Evolutionary conservation across 1,140 invertebrate species (phyloP).

Genomic region (Lepidostoma basale): DNA sequence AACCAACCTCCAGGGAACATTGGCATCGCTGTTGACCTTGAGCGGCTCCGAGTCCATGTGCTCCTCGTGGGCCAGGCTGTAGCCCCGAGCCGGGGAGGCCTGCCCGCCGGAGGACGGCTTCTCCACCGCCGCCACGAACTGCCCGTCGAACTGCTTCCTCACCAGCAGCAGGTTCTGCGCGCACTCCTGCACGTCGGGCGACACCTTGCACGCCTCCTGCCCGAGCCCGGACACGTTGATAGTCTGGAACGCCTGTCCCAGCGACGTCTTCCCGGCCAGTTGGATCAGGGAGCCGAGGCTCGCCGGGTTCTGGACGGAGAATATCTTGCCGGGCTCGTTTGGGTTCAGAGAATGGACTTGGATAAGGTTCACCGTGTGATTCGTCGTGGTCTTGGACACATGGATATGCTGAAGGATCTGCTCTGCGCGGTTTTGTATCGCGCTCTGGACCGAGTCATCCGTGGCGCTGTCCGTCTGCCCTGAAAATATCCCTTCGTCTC

Average conservation of each 20-base stretch:
- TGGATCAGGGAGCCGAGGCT: constrained; percentile 36
- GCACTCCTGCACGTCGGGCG: constrained; percentile 35
- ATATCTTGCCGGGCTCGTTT: constrained; percentile 40
- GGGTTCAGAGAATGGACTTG: constrained; percentile 42
- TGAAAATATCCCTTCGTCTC: constrained; percentile 35
- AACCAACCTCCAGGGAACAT: constrained; percentile 24
- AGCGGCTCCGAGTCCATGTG: neutral
- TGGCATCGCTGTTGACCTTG: constrained; percentile 27
- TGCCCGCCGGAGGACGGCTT: constrained; percentile 1
- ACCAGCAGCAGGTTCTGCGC: constrained; percentile 33
- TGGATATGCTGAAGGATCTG: constrained; percentile 36
- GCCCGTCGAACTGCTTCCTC: constrained; percentile 38
- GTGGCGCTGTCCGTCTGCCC: constrained; percentile 23
- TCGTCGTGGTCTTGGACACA: constrained; percentile 33
- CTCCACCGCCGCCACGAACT: constrained; percentile 5
- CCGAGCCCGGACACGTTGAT: constrained; percentile 31
- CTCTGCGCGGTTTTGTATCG: constrained; percentile 16
- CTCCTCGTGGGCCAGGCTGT: constrained; percentile 1
- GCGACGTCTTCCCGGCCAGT: constrained; percentile 28
- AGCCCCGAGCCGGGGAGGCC: too few relatives aligned
- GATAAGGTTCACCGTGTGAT: constrained; percentile 40
- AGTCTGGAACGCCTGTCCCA: constrained; percentile 29
- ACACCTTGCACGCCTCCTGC: constrained; percentile 25
- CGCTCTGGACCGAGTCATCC: constrained; percentile 19
- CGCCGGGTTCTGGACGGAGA: constrained; percentile 38